Evolutionary conservation across 2,888 invertebrate species (phyloP), one percentile per base, ranked within the genome.

Genomic region (Laspeyria flexula): DNA sequence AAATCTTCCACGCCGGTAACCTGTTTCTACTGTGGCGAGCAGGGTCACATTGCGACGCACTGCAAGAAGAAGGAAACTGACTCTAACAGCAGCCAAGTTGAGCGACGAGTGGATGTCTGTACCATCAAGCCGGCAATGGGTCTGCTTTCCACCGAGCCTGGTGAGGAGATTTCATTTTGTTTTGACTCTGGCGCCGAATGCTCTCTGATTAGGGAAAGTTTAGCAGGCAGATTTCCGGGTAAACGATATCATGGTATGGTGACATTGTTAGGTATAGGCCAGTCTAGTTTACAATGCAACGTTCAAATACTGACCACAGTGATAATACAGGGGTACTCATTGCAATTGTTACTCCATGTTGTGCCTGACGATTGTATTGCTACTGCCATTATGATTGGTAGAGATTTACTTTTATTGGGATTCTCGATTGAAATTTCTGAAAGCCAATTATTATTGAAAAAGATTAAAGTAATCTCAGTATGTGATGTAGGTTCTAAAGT

Each of bases 141-240:
- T 9, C 13, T 15, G 31, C 41, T 41, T 12, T 12, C 12, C 5
- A 4, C 29, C 11, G 18, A 49, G 7, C 11, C n/a, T 3, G 65
- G 71, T 71, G 47, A 60, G 67, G n/a, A 12, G 15, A 52, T 54
- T 52, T 5, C 37, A 27, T 70, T 60, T 56, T 43, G 21, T 42
- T 67, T 25, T 40, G 67, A 64, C 42, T 64, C 63, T 3, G 66
- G 65, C n/a, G 57, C 66, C 1, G 60, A 65, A 33, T 71, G 66
- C 11, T 65, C 60, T 16, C 40, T 69, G 1, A 37, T 65, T 9
- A 60, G 55, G 41, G 33, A 63, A 29, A 38, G n/a, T 40, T 1
- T 66, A 1, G 27, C 52, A 0, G 4, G 3, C 34, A 59, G 53
- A 21, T 52, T 64, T 34, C 0, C 7, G 12, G 65, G 63, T 11